Evolutionary conservation across 1,140 invertebrate species (phyloP), one percentile per base, ranked within the genome.

Genomic region (Drosophila repleta): DNA sequence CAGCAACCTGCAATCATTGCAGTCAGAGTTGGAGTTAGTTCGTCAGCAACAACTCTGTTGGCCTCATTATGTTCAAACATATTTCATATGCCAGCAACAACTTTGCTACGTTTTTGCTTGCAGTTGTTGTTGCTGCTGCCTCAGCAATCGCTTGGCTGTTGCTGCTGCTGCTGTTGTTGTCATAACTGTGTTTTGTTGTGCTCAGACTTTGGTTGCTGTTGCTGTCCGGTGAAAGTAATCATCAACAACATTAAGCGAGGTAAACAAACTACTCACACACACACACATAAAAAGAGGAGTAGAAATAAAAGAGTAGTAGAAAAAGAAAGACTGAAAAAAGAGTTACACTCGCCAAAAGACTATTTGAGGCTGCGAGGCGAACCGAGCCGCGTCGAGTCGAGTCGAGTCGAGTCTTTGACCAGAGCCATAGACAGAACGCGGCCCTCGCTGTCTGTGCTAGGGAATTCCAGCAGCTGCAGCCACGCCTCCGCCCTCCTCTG

Each of bases 151-250:
- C 53, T 71, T 58, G 52, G 17, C 41, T 55, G 61, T 41, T 71
- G 67, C 6, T 61, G 53, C 41, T 71, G 67, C 6, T 61, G 53
- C 41, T 67, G 73, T 82, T 82, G 74, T 71, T 82, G 79, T 73
- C 79, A 83, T 82, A 83, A 82, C 79, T 82, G 79, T 82, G 61
- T 57, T 75, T 82, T 78, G 74, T 67, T 82, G 79, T 82, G 71
- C 60, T 51, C 60, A 65, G 62, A 65, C 61, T 71, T 71, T 71
- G 68, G 62, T 66, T 71, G 65, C 53, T 68, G 68, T 58, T 70
- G 79, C 74, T 82, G 79, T 83, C 75, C 75, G 79, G 79, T 83
- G 79, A 83, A 83, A 83, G 80, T 83, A 83, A 83, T 83, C 80
- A 83, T 75, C 79, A 82, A 68, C 79, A 82, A 75, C 71, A 70